Percentiles rank a stretch among this genome's conserved stretches.
Evolutionary conservation across 2,888 invertebrate species (phyloP).

Genomic region (Eudasyphora cyanicolor): DNA sequence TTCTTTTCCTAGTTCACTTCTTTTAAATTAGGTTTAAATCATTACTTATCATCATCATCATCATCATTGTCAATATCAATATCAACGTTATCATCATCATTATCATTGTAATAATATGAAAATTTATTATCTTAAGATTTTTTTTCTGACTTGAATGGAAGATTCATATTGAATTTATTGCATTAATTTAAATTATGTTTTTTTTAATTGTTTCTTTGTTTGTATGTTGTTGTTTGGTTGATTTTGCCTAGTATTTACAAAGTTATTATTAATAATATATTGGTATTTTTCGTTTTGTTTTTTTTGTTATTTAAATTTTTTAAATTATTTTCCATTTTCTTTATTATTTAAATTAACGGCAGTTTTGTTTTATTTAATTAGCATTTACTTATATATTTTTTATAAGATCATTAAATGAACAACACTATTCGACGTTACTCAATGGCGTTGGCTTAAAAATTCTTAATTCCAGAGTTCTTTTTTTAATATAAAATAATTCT

Average conservation of each 20-base stretch:
- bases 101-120: conserved; percentile 24
- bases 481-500: conserved; percentile 18
- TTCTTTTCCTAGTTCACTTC: neutral
- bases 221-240: neutral
- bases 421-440: neutral
- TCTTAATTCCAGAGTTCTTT: neutral
- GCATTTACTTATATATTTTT: conserved; percentile 49
- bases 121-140: conserved; percentile 40
- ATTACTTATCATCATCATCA: neutral
- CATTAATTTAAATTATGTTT: conserved; percentile 57
- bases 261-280: conserved; percentile 32
- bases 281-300: conserved; percentile 34
- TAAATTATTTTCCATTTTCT: neutral
- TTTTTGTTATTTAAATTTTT: conserved; percentile 4
- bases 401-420: neutral
- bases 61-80: neutral
- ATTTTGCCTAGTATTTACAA: conserved; percentile 59
- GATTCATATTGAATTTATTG: conserved; percentile 63
- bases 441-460: too few relatives aligned
- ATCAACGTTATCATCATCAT: conserved; percentile 3
- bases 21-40: neutral
- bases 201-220: conserved; percentile 13
- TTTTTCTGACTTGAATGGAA: conserved; percentile 58
- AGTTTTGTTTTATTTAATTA: conserved; percentile 69
- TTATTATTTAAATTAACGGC: conserved; percentile 69